Conservation (phyloP, 2,113 vertebrate species). For the Tretioscincus oriximinensis region DNA sequence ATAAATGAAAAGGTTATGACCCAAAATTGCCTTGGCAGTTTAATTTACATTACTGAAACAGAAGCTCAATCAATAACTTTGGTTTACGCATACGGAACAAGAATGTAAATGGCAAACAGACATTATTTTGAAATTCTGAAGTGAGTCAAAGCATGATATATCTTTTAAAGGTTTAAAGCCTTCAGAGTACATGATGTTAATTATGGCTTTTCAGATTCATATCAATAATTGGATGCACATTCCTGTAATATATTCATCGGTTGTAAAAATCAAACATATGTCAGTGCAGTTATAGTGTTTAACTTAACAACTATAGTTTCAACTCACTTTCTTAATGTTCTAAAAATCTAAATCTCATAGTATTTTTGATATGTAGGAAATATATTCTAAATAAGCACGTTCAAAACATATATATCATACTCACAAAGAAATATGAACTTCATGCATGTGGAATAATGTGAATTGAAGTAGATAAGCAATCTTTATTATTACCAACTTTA, state of each 20-base stretch:
- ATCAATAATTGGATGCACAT: not conserved
- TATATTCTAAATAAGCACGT: slow-evolving; percentile 63
- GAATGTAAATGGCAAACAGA: slow-evolving; percentile 27
- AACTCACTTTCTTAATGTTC: slow-evolving; percentile 34
- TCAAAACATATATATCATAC: slow-evolving; percentile 47
- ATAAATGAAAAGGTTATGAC: slow-evolving; percentile 64
- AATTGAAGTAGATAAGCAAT: slow-evolving; percentile 35
- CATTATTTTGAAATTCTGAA: slow-evolving; percentile 48
- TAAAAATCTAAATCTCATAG: slow-evolving; percentile 42
- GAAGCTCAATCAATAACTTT: slow-evolving; percentile 65
- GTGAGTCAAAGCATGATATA: slow-evolving; percentile 35
- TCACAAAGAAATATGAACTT: not conserved
- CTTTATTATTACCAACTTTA: slow-evolving; percentile 10
- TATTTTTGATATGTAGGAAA: slow-evolving; percentile 46
- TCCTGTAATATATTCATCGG: not conserved
- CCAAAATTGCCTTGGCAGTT: slow-evolving; percentile 64
- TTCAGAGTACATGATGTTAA: not conserved
- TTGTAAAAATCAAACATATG: slow-evolving; percentile 22
- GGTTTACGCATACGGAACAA: slow-evolving; percentile 63
- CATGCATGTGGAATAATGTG: slow-evolving; percentile 18
- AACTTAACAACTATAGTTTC: slow-evolving; percentile 28
- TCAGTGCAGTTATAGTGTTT: slow-evolving; percentile 40
- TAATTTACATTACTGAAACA: slow-evolving; percentile 65
- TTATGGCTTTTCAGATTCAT: not conserved
- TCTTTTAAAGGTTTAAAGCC: not conserved